phyloP scores from a whole-genome alignment of 1,140 invertebrate species.

The Daktulosphaira vitifoliae region DNA sequence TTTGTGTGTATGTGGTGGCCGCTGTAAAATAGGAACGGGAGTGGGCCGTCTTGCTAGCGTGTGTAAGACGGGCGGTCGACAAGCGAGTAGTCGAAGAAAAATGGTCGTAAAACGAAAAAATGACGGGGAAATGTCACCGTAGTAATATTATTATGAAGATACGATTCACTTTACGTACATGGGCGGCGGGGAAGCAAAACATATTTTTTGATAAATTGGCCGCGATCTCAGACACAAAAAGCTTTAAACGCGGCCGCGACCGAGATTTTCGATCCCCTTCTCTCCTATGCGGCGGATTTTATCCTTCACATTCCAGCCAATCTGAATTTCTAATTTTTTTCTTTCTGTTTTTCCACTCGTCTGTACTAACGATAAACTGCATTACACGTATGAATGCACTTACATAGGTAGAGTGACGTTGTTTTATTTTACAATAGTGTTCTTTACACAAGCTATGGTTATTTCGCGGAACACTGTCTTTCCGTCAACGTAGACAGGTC shows the following conservation, averaged over 20 bases:
- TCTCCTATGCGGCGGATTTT: slow-evolving; percentile 16
- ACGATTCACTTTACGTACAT: slow-evolving; percentile 24
- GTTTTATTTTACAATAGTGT: too few species aligned
- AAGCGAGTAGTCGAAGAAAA: slow-evolving; percentile 13
- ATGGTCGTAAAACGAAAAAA: slow-evolving; percentile 33
- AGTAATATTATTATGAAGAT: slow-evolving; percentile 27
- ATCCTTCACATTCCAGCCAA: slow-evolving; percentile 7
- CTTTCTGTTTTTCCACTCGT: not conserved
- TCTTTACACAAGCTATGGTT: too few species aligned
- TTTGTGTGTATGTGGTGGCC: not conserved
- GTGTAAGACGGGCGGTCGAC: not conserved
- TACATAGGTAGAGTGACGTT: too few species aligned
- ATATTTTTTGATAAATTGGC: slow-evolving; percentile 33
- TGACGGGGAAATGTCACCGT: slow-evolving; percentile 33
- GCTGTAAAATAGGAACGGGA: not conserved
- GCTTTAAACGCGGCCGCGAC: slow-evolving; percentile 14
- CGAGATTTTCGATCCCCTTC: not conserved
- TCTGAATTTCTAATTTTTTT: slow-evolving; percentile 33
- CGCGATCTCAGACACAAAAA: slow-evolving; percentile 30
- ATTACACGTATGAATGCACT: too few species aligned
- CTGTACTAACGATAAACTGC: too few species aligned
- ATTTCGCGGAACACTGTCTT: too few species aligned
- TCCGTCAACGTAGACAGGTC: too few species aligned
- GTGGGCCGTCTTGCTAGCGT: not conserved
- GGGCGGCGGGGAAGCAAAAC: slow-evolving; percentile 7